Base-by-base conservation (phyloP, 2,113 vertebrate species). In the Chionis minor region DNA sequence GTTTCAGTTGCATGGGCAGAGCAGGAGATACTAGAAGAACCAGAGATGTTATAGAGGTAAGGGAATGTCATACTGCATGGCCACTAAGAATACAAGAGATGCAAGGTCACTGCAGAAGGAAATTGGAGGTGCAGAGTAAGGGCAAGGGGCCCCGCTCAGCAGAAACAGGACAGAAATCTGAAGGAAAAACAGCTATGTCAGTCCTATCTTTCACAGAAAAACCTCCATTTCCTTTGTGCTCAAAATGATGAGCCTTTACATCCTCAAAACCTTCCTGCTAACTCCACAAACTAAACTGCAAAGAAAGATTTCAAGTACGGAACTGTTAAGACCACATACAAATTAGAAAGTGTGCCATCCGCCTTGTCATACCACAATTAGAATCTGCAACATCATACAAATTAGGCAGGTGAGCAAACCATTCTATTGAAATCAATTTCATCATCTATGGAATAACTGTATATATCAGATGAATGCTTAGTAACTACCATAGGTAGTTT, bases 1-100 rank as follows among this genome's bases (percentile, higher is more conserved):
- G 45, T 61, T 59, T 55, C 1, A 0, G 52, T 27, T 1, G 1
- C 35, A 28, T 2, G 8, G 13, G 18, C 33, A 74, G 74, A 84
- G 55, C 9, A 33, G 49, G 8, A 80, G 23, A 20, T 30, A n/a
- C 4, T 10, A 72, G n/a, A 78, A 61, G 35, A 94, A 92, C 4
- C 8, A 84, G 45, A 62, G 14, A 74, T 17, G 9, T 49, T 58
- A 52, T 0, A 93, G 20, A 71, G 19, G 9, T 38, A 44, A 73
- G 12, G 30, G 21, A 85, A 66, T 19, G 35, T 9, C 14, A 14
- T 17, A 63, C 27, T 35, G n/a, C 20, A 54, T 3, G 22, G 15
- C 26, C 51, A 10, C 54, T 52, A 56, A 44, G 35, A 23, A 72
- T 32, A 30, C 0, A 70, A 40, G 30, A 70, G 9, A 78, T 40